Evolutionary conservation across 2,797 vertebrate species (phyloP), one percentile per base, ranked within the genome.

Genomic region (Danio jaintianensis): DNA sequence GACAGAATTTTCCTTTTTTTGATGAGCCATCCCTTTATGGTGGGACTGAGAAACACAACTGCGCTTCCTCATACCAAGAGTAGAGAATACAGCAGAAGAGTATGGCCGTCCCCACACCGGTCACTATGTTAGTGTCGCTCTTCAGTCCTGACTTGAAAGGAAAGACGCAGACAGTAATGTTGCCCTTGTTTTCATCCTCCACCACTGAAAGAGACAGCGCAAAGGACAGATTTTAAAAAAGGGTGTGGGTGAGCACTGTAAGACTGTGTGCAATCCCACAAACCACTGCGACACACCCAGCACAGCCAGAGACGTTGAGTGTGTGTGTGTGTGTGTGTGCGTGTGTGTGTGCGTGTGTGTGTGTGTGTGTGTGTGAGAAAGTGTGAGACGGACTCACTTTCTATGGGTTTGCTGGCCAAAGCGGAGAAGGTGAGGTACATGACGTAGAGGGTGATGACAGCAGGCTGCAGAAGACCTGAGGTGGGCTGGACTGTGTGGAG

Each of bases 351-450:
- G n/a, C 61, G n/a, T 22, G 7, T n/a, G 43, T 61, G 43, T 48
- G 42, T n/a, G n/a, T n/a, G n/a, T 29, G 29, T 29, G 48, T 52
- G 48, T 52, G 48, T 29, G 29, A 29, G 29, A 61, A n/a, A 22
- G 7, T n/a, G 43, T 61, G 43, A 48, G 42, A 53, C 9, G 2
- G 6, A 93, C 97, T 95, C 89, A 99, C 98, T 88, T 89, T 99
- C 96, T 86, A 90, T 92, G 10, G 98, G 97, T 86, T 98, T 98
- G 93, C 97, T 99, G 86, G 97, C 94, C 78, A 99, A 93, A 1
- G 98, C 95, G 3, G 98, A 99, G 90, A 98, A 99, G 40, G 98
- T 99, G 85, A 99, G 96, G 85, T 99, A 99, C 88, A 98, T 98
- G 82, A 98, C 97, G 0, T 99, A 99, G 85, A 98, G 95, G 85